A percentile compares a stretch with the other conserved stretches of the same genome.
phyloP scores from a whole-genome alignment of 2,113 vertebrate genomes.

The Sander vitreus region DNA sequence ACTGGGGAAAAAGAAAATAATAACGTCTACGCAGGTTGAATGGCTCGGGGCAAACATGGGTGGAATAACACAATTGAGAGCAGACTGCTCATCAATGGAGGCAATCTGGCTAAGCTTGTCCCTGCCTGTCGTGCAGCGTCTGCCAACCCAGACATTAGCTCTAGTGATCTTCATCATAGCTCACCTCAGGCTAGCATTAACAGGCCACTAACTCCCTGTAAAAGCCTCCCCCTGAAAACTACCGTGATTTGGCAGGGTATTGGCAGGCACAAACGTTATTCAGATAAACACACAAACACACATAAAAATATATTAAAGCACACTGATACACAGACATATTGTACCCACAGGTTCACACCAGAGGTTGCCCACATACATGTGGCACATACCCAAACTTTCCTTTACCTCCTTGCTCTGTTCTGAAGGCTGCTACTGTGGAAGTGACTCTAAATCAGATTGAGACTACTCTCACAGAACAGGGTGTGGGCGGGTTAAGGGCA shows the following conservation, averaged over 20 bases:
- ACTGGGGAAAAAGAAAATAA: slow-evolving; percentile 66
- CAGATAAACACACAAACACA: slow-evolving; percentile 6
- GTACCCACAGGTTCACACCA: slow-evolving; percentile 5
- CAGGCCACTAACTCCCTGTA: slow-evolving; percentile 72
- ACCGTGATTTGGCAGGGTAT: slow-evolving; percentile 40
- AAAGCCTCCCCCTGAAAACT: slow-evolving; percentile 58
- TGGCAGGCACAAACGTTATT: slow-evolving; percentile 14
- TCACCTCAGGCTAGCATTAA: slow-evolving; percentile 80
- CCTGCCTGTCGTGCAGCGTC: slow-evolving; percentile 50
- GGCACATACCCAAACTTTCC: slow-evolving; percentile 13
- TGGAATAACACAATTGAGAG: slow-evolving; percentile 73
- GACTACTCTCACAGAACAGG: slow-evolving; percentile 26
- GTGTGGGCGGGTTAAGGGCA: slow-evolving; percentile 34
- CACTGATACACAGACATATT: slow-evolving; percentile 11
- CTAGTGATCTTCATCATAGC: slow-evolving; percentile 77
- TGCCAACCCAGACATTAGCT: slow-evolving; percentile 71
- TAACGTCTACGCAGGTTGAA: slow-evolving; percentile 70
- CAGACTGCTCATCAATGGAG: slow-evolving; percentile 78
- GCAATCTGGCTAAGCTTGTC: slow-evolving; percentile 77
- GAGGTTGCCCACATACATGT: slow-evolving; percentile 1
- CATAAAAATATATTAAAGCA: slow-evolving; percentile 14
- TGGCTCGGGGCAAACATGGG: slow-evolving; percentile 69
- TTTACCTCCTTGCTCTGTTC: slow-evolving; percentile 22
- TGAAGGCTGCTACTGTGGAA: slow-evolving; percentile 23
- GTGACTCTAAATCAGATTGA: slow-evolving; percentile 44